phyloP scores from a whole-genome alignment of 37 sponge, comb jelly and placozoan genomes.

The Eunapius fragilis region DNA sequence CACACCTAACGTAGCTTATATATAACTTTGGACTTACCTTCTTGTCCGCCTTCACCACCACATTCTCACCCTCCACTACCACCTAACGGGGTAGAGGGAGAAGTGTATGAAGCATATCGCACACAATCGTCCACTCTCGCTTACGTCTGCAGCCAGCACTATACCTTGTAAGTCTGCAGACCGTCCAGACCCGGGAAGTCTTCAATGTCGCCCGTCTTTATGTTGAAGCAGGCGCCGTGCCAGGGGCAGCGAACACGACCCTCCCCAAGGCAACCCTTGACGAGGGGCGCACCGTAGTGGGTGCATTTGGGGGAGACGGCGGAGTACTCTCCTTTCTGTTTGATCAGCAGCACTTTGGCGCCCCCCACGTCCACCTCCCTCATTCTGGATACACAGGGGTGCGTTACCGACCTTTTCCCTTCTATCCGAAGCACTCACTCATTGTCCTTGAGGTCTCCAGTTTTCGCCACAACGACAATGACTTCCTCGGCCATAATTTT shows the following conservation, averaged over 20 bases:
- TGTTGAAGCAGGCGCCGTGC: conserved; percentile 97
- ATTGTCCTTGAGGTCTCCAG: background rate
- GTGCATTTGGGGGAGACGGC: conserved; percentile 90
- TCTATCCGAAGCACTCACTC: background rate
- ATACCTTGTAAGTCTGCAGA: conserved; percentile 57
- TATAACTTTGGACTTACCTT: background rate
- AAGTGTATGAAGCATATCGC: background rate
- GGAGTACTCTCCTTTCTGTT: conserved; percentile 73
- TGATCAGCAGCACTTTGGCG: conserved; percentile 69
- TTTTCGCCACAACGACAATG: background rate
- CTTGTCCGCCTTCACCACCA: conserved; percentile 66
- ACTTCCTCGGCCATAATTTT: background rate
- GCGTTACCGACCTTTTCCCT: too few species aligned
- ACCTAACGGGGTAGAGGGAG: conserved; percentile 44
- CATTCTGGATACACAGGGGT: conserved; percentile 53
- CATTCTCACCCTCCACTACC: conserved; percentile 55
- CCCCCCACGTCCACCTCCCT: conserved; percentile 78
- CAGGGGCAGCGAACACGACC: conserved; percentile 92
- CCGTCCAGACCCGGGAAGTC: conserved; percentile 95
- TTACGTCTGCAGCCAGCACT: background rate
- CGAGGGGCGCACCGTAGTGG: conserved; percentile 94
- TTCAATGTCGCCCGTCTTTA: conserved; percentile 90
- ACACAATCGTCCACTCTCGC: background rate
- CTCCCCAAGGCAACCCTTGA: conserved; percentile 86
- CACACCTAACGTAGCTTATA: too few species aligned